These are phyloP conservation scores for Leptatherina wallacei DNA, from an alignment of 2,797 vertebrate genomes.

Conservation along the genomic window DNA sequence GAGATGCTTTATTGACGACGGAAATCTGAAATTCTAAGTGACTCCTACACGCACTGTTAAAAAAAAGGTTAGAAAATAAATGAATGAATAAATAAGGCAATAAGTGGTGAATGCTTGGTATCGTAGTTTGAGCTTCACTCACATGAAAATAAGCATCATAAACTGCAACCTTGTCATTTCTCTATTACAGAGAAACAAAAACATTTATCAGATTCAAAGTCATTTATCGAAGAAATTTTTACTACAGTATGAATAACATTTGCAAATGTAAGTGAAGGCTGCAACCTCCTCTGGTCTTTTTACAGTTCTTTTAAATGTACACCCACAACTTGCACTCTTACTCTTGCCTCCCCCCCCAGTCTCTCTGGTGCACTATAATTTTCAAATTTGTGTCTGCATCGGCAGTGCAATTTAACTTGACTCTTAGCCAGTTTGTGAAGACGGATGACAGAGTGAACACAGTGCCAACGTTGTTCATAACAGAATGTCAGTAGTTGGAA, in stretches of 20 bases:
- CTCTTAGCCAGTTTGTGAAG: constrained; percentile 26
- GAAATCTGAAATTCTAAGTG: neutral
- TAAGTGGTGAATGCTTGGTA: neutral
- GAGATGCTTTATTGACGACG: neutral
- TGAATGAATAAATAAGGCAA: neutral
- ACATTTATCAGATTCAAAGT: neutral
- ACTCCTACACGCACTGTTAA: too few relatives aligned
- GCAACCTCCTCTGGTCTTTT: neutral
- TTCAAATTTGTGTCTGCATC: constrained; percentile 25
- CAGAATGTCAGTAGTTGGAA: neutral
- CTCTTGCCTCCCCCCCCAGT: neutral
- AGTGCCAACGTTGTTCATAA: constrained; percentile 11
- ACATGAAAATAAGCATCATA: neutral
- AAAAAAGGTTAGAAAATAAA: neutral
- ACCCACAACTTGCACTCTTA: neutral
- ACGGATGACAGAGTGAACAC: constrained; percentile 6
- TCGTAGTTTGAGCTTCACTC: neutral
- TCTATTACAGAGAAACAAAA: neutral
- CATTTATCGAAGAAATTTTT: neutral
- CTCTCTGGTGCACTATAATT: constrained; percentile 3
- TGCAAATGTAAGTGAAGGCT: neutral
- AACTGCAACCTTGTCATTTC: neutral
- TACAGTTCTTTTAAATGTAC: constrained; percentile 19
- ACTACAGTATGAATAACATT: neutral
- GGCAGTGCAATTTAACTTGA: constrained; percentile 23